Conservation (phyloP, 2,888 invertebrate species). For the Lasioglossum leucozonium region DNA sequence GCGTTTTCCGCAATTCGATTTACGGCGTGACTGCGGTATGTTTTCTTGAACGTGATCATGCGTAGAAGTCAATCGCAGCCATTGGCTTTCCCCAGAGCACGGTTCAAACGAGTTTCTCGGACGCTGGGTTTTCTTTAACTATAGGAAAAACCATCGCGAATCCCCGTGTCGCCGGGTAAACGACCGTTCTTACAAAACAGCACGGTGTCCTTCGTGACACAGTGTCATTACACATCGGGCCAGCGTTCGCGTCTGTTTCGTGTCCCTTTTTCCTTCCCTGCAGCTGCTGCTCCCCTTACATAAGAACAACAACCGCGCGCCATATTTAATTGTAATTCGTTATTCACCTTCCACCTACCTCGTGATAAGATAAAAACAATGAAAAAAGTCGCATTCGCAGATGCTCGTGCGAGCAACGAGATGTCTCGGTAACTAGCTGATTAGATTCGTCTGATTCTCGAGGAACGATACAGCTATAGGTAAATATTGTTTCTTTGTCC, state of each 20-base stretch:
- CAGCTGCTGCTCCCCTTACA: constrained; percentile 18
- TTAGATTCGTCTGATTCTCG: not conserved
- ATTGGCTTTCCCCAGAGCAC: not conserved
- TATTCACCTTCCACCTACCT: not conserved
- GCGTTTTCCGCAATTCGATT: constrained; percentile 40
- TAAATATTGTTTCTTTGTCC: constrained; percentile 10
- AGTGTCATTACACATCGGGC: not conserved
- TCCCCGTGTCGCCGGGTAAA: not conserved
- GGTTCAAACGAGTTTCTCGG: constrained; percentile 23
- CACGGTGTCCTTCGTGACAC: not conserved
- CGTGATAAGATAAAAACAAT: not conserved
- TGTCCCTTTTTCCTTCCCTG: not conserved
- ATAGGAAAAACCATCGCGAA: not conserved
- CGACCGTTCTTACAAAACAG: not conserved
- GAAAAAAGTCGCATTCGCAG: not conserved
- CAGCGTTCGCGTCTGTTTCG: not conserved
- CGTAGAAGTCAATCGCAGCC: constrained; percentile 50
- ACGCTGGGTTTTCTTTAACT: constrained; percentile 12
- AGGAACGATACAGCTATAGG: not conserved
- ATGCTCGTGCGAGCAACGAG: too few species aligned
- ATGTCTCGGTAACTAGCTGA: not conserved
- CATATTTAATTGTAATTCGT: not conserved
- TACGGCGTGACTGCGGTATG: constrained; percentile 49
- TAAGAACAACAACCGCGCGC: constrained; percentile 1
- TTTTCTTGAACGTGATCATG: constrained; percentile 56